Base-by-base conservation (phyloP, 2,888 invertebrate species). In the Ctena decussata region DNA sequence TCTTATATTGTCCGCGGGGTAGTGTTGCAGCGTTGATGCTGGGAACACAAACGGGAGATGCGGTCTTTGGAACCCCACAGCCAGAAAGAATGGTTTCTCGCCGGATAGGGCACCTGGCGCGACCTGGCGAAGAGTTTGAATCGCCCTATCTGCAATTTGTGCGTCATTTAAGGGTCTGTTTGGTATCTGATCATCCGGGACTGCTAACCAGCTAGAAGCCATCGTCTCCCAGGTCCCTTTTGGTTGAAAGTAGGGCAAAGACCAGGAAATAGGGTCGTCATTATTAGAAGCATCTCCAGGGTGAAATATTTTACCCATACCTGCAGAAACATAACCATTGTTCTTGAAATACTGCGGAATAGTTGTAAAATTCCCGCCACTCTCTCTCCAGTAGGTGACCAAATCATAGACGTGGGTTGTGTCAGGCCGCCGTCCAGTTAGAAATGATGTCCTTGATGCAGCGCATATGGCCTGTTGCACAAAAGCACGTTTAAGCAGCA, bases 41-140 rank as follows among this genome's bases (percentile, higher is more conserved):
- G 98, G 98, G 96, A 97, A 98, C 93, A 98, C 98, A 18, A 98
- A 96, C 24, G 98, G 98, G 91, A 98, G 97, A 93, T 98, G 98
- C 0, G 98, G 98, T 93, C 98, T 98, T 94, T 98, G 97, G 94
- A 98, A 98, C 0, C 98, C 98, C 91, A 98, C 97, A 2, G 98
- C 98, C 53, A 98, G 95, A 90, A 98, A 97, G 94, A 97, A 98
- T 12, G 98, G 98, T 82, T 96, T 95, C 30, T 93, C 91, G 44
- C 73, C 79, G 1, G 71, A 49, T 32, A 27, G 90, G 11, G 79
- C 77, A 5, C 53, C 57, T 21, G 76, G 80, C 0, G 80, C 74
- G 0, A 82, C 32, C 21, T 11, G 41, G 6, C 30, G 41, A 11
- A 98, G 93, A 93, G 97, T 97, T 39, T 96, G 94, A 84, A 97